These are phyloP conservation scores for Platycheirus rosarum DNA, from an alignment of 2,888 invertebrate species.

Conservation along the genomic window DNA sequence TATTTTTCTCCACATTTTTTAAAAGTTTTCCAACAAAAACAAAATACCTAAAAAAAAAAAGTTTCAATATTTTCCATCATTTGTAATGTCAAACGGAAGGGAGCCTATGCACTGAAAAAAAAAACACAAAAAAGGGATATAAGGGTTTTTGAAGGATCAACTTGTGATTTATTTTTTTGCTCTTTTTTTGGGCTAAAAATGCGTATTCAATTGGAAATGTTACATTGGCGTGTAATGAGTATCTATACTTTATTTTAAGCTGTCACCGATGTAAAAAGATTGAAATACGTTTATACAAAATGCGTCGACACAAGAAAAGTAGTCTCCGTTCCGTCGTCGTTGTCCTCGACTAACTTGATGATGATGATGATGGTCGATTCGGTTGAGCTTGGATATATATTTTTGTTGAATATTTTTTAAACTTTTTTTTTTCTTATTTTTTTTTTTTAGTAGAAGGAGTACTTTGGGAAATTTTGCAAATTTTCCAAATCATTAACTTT, in stretches of 20 bases:
- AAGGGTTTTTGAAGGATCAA: neutral
- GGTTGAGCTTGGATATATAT: constrained; percentile 16
- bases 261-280: constrained; percentile 69
- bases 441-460: constrained; percentile 3
- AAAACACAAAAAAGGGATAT: constrained; percentile 1
- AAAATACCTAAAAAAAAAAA: constrained; percentile 20
- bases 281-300: constrained; percentile 58
- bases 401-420: constrained; percentile 3
- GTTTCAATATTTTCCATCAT: constrained; percentile 15
- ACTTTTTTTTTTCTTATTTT: neutral
- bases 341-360: constrained; percentile 40
- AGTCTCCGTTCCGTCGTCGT: neutral
- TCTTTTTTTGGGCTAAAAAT: constrained; percentile 20
- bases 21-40: constrained; percentile 33
- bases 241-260: constrained; percentile 36
- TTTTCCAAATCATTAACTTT: constrained; percentile 78
- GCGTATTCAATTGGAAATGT: constrained; percentile 71
- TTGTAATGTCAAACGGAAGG: neutral
- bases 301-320: constrained; percentile 27
- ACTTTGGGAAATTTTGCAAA: constrained; percentile 66
- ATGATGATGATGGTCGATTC: constrained; percentile 34
- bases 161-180: neutral
- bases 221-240: constrained; percentile 65
- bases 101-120: constrained; percentile 24
- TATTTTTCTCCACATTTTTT: constrained; percentile 3